A percentile compares a stretch with the other conserved stretches of the same genome.
Conservation (phyloP, 2,113 vertebrate genomes). For the Apus apus region DNA sequence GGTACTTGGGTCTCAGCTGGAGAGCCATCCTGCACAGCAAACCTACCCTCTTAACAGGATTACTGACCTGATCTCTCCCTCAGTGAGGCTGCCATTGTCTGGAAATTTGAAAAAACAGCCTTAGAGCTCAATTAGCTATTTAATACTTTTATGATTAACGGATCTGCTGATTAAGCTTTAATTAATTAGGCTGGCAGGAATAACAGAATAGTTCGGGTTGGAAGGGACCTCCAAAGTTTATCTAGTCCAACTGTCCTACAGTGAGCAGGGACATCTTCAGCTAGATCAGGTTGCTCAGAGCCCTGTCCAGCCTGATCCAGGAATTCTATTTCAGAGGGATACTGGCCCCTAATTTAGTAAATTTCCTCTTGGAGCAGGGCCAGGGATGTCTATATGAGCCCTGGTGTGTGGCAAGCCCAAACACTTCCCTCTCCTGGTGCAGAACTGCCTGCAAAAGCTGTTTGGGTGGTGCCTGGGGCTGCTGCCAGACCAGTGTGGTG, state of each 20-base stretch:
- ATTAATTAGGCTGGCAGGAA: background rate
- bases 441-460: background rate
- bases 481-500: background rate
- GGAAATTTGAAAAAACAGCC: background rate
- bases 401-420: rapidly evolving
- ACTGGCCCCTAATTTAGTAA: background rate
- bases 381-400: background rate
- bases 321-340: background rate
- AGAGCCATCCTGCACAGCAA: background rate
- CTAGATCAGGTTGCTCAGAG: too few species aligned
- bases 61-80: background rate
- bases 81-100: background rate
- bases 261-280: too few species aligned
- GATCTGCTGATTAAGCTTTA: conserved; percentile 8
- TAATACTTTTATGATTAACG: conserved; percentile 16
- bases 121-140: conserved; percentile 5
- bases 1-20: background rate
- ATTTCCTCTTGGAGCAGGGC: background rate
- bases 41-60: background rate
- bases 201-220: too few species aligned
- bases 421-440: background rate
- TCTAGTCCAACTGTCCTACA: too few species aligned
- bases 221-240: too few species aligned
- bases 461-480: background rate
- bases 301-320: too few species aligned